Percentiles rank a stretch among this genome's conserved stretches.
Conservation (phyloP, 2,888 invertebrate genomes). For the Griposia aprilina region DNA sequence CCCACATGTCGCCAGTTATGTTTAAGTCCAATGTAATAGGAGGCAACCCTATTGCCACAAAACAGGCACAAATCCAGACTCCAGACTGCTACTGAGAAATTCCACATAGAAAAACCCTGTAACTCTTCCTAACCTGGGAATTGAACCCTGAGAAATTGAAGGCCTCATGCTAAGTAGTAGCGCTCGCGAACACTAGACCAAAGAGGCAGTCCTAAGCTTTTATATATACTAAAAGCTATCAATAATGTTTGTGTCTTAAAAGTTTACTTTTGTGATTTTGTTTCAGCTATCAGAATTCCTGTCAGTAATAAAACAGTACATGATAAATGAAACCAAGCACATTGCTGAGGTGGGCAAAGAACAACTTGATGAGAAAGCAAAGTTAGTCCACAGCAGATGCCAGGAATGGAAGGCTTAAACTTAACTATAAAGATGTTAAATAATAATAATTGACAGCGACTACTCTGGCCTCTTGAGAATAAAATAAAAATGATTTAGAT, state of each 20-base stretch:
- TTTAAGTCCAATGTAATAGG: too few relatives aligned
- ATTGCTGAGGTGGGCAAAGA: constrained; percentile 79
- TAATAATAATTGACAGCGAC: neutral
- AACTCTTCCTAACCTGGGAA: too few relatives aligned
- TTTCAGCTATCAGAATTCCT: constrained; percentile 88
- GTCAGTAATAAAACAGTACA: constrained; percentile 85
- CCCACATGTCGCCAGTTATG: too few relatives aligned
- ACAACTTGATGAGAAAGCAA: constrained; percentile 78
- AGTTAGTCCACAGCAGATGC: constrained; percentile 74
- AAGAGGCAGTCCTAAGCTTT: neutral
- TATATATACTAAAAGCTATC: neutral
- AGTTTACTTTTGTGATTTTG: neutral
- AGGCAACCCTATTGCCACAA: too few relatives aligned
- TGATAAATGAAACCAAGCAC: constrained; percentile 84
- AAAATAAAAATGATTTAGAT: neutral
- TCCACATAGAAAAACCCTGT: too few relatives aligned
- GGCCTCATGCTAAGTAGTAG: too few relatives aligned
- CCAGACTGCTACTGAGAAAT: too few relatives aligned
- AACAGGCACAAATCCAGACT: too few relatives aligned
- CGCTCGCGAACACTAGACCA: too few relatives aligned
- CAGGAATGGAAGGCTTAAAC: constrained; percentile 67
- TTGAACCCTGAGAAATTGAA: too few relatives aligned
- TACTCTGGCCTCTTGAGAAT: neutral
- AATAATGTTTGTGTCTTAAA: neutral
- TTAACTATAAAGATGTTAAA: neutral